phyloP scores from a whole-genome alignment of 2,797 vertebrate species.

The Sebastes matsubarae region DNA sequence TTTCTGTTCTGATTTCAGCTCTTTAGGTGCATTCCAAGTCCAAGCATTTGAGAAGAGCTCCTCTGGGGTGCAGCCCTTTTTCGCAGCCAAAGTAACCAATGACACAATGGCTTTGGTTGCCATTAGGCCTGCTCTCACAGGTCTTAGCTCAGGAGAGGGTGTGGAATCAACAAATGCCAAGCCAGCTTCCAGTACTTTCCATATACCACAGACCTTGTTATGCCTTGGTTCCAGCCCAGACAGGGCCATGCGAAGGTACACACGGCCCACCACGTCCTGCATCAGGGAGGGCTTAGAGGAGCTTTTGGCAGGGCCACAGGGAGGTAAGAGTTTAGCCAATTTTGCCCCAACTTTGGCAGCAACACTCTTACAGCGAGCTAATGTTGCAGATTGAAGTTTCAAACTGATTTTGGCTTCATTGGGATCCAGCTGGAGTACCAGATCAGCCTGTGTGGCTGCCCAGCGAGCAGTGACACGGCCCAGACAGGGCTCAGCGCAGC shows the following conservation, averaged over 20 bases:
- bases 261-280: conserved; percentile 80
- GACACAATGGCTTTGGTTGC: conserved; percentile 80
- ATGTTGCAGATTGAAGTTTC: conserved; percentile 73
- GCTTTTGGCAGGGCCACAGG: not conserved
- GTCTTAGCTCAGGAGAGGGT: conserved; percentile 69
- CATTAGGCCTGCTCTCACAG: conserved; percentile 83
- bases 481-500: conserved; percentile 86
- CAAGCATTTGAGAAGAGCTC: conserved; percentile 82
- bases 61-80: conserved; percentile 64
- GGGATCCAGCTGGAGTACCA: conserved; percentile 62
- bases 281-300: conserved; percentile 65
- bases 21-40: conserved; percentile 79
- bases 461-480: conserved; percentile 85
- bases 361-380: conserved; percentile 77
- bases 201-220: conserved; percentile 66
- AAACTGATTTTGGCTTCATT: conserved; percentile 66
- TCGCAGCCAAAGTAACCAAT: conserved; percentile 72
- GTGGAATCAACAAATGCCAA: conserved; percentile 78
- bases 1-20: conserved; percentile 54
- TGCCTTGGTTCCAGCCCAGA: conserved; percentile 67
- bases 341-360: conserved; percentile 60
- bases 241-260: conserved; percentile 82
- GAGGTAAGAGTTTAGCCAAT: conserved; percentile 57
- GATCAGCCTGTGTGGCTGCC: conserved; percentile 81
- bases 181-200: conserved; percentile 84